Base-by-base conservation (phyloP, 2,888 invertebrate genomes). In the Trichogramma evanescens region DNA sequence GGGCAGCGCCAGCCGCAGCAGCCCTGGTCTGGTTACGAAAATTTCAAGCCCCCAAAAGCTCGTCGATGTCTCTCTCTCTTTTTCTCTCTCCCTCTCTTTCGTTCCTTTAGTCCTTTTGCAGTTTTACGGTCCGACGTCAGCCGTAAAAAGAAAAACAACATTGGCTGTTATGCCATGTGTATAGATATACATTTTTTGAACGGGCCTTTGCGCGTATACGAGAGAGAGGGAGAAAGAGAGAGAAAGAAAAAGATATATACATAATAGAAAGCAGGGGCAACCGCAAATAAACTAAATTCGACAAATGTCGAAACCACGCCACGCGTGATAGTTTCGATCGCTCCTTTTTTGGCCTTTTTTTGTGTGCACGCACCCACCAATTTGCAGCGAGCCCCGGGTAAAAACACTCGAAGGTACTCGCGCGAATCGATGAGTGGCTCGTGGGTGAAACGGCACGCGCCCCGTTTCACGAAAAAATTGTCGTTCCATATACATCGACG, bases 181-280 rank as follows among this genome's bases (percentile, higher is more conserved):
- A 26, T 26, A 26, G 26, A 26, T 26, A 26, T 26, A 26, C 26
- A 26, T 26, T 26, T 26, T 26, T 26, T 26, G 39, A 4, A 52
- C 56, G 62, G 60, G 58, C 64, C 62, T 60, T 65, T 62, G 57
- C 50, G 64, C 61, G 63, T 54, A 53, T 52, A 50, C 41, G 52
- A 39, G 50, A 46, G 41, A 46, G 41, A 26, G 50, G 13, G 39
- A 49, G 54, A 38, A 58, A 44, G 54, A 26, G 55, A 50, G 57
- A 39, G 54, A 62, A 51, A 58, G 59, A 59, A 56, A 67, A 72
- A 26, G 26, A 26, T 26, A 26, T 26, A 26, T 26, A 26, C 26
- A 26, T 50, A 56, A 59, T 62, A 56, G 56, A 56, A 59, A 56
- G 50, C 46, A 46, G 56, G 39, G 46, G 26, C 54, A 13, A 62